A percentile compares a stretch with the other conserved stretches of the same genome.
Evolutionary conservation across 2,888 invertebrate genomes (phyloP).

Genomic region (Calameuta idolon): DNA sequence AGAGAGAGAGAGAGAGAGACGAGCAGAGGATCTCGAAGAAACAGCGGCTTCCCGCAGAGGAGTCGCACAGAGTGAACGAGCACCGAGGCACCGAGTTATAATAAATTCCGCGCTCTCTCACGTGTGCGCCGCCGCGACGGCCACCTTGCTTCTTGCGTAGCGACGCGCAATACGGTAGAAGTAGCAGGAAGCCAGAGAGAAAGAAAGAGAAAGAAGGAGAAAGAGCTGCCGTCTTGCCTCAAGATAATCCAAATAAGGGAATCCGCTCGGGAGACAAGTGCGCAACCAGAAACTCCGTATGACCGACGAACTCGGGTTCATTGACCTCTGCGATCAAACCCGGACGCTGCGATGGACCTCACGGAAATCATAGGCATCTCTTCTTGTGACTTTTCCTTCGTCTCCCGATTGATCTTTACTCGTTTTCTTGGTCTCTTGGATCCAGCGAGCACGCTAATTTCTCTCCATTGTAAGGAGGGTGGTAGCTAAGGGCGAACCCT

Average conservation of each 20-base stretch:
- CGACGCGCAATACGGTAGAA: background rate
- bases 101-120: constrained; percentile 6
- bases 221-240: constrained; percentile 8
- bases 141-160: constrained; percentile 8
- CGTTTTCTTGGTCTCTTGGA: background rate
- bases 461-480: background rate
- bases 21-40: background rate
- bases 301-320: constrained; percentile 56
- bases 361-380: background rate
- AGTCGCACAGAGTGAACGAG: background rate
- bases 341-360: constrained; percentile 1
- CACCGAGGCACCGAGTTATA: constrained; percentile 3
- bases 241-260: constrained; percentile 56
- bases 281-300: constrained; percentile 48
- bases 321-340: constrained; percentile 38
- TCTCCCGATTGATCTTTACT: background rate
- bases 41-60: background rate
- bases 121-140: constrained; percentile 4
- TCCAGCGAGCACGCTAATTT: background rate
- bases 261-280: constrained; percentile 60
- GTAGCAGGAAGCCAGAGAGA: constrained; percentile 13
- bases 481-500: background rate
- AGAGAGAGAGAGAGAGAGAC: background rate
- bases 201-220: constrained; percentile 11
- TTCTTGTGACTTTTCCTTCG: background rate